Evolutionary conservation across 2,113 vertebrate genomes (phyloP).

Genomic region (Hemibagrus wyckioides): DNA sequence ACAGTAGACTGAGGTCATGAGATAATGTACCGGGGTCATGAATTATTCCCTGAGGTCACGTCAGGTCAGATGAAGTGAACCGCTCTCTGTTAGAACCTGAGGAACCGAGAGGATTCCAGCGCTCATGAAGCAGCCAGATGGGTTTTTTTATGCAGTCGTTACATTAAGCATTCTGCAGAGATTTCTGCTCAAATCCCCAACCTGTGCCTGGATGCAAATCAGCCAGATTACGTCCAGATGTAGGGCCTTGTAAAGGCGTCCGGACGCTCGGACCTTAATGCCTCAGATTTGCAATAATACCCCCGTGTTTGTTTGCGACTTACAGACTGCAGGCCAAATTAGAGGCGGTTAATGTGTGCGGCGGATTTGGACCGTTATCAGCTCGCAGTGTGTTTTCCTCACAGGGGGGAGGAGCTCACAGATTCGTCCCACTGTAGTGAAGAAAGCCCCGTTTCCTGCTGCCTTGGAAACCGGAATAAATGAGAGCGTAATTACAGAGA

Average conservation of each 20-base stretch:
- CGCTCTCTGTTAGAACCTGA: not conserved
- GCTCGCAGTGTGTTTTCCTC: conserved; percentile 36
- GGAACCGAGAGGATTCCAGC: not conserved
- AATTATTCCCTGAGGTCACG: not conserved
- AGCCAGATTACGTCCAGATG: conserved; percentile 43
- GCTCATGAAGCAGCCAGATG: not conserved
- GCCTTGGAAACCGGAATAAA: conserved; percentile 55
- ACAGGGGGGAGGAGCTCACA: conserved; percentile 44
- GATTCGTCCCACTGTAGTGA: conserved; percentile 48
- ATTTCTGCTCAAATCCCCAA: conserved; percentile 50
- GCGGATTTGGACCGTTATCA: conserved; percentile 52
- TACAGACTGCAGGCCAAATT: conserved; percentile 47
- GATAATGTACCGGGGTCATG: not conserved
- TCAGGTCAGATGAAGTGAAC: not conserved
- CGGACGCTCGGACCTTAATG: conserved; percentile 39
- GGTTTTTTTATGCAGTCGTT: conserved; percentile 25
- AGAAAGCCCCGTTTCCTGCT: conserved; percentile 45
- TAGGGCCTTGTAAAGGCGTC: conserved; percentile 46
- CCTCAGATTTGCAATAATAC: conserved; percentile 51
- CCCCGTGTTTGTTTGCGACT: conserved; percentile 47
- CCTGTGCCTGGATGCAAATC: conserved; percentile 53
- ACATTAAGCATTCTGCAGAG: conserved; percentile 36
- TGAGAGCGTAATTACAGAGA: conserved; percentile 32
- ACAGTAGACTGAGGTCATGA: not conserved
- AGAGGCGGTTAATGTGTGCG: conserved; percentile 32